These are phyloP conservation scores for Portevinia maculata DNA, from an alignment of 2,888 invertebrate species.

Conservation along the genomic window DNA sequence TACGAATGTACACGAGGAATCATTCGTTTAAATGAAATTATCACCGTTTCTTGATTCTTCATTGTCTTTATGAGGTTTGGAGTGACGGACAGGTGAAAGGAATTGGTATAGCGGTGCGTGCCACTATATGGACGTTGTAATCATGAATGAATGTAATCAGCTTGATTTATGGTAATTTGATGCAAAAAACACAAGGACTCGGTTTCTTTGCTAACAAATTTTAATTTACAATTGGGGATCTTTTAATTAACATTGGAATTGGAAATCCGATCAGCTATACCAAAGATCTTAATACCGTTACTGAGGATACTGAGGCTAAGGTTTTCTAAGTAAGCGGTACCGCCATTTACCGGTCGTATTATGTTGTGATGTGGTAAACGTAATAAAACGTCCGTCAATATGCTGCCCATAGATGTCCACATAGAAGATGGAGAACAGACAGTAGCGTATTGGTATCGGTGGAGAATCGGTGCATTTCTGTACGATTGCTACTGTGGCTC, in stretches of 20 bases:
- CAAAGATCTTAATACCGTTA: too few relatives aligned
- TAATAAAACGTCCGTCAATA: too few relatives aligned
- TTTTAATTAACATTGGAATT: constrained; percentile 33
- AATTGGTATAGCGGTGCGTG: constrained; percentile 14
- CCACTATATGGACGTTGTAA: not conserved
- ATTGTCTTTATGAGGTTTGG: constrained; percentile 14
- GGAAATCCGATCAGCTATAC: constrained; percentile 43
- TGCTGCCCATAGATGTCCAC: too few relatives aligned
- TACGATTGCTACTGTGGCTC: too few relatives aligned
- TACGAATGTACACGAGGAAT: constrained; percentile 37
- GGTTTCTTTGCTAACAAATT: constrained; percentile 14
- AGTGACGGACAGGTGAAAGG: constrained; percentile 35
- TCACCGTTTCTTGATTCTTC: constrained; percentile 47
- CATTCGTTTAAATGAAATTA: constrained; percentile 62
- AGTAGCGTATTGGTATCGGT: too few relatives aligned
- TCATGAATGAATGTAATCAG: constrained; percentile 44
- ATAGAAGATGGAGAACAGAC: too few relatives aligned
- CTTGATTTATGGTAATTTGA: constrained; percentile 66
- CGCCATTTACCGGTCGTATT: too few relatives aligned
- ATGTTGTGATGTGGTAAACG: too few relatives aligned
- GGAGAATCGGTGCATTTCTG: too few relatives aligned
- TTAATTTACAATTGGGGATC: constrained; percentile 30
- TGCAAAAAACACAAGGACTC: constrained; percentile 24
- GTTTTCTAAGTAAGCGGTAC: too few relatives aligned
- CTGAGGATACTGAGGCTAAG: too few relatives aligned